A percentile compares a stretch with the other conserved stretches of the same genome.
Conservation (phyloP, 2,113 vertebrate species). For the Furnarius figulus region DNA sequence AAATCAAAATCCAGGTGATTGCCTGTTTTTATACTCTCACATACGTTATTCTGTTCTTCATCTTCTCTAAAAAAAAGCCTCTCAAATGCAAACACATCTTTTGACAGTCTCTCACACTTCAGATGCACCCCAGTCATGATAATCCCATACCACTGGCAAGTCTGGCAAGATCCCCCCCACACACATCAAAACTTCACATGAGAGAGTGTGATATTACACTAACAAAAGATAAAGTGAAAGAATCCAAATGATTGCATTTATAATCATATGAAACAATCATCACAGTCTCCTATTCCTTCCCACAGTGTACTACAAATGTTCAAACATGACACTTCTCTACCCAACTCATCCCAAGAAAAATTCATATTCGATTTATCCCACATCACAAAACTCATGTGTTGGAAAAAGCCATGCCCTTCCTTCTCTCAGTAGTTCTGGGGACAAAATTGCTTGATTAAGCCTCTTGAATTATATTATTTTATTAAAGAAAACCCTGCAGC, state of each 20-base stretch:
- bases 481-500: background rate
- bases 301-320: background rate
- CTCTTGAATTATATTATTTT: background rate
- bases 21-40: background rate
- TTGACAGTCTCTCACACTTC: background rate
- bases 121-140: background rate
- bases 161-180: too few relatives aligned
- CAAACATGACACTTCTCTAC: background rate
- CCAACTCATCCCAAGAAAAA: background rate
- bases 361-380: background rate
- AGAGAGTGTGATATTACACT: accelerated
- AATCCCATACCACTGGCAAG: background rate
- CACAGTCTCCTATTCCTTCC: background rate
- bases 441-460: background rate
- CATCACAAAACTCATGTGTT: background rate
- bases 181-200: background rate
- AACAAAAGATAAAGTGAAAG: background rate
- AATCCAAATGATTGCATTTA: background rate
- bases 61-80: background rate
- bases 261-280: background rate
- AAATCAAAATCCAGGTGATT: background rate
- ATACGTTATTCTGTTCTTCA: background rate
- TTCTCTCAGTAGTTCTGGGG: background rate
- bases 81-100: background rate
- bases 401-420: background rate